A percentile compares a stretch with the other conserved stretches of the same genome.
Evolutionary conservation across 1,140 invertebrate species (phyloP).

Genomic region (Caenorhabditis elegans): WBcel235 BX284602.5:2086501-2087000

Average conservation of each 20-base stretch:
- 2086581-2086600: too few species aligned
- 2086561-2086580: too few species aligned
- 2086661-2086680: constrained; percentile 12
- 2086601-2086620: too few species aligned
- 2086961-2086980: background rate
- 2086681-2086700: background rate
- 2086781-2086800: background rate
- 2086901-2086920: background rate
- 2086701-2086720: background rate
- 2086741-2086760: background rate
- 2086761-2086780: constrained; percentile 6
- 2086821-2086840: background rate
- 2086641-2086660: too few species aligned
- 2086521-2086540: too few species aligned
- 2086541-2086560: too few species aligned
- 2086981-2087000: background rate
- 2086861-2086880: background rate
- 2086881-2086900: background rate
- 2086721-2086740: too few species aligned
- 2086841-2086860: background rate
- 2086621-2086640: too few species aligned
- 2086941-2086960: constrained; percentile 15
- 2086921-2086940: background rate
- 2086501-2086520: too few species aligned
- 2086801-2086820: constrained; percentile 12